Conservation (phyloP, 2,888 invertebrate genomes). For the Bombyx huttoni region DNA sequence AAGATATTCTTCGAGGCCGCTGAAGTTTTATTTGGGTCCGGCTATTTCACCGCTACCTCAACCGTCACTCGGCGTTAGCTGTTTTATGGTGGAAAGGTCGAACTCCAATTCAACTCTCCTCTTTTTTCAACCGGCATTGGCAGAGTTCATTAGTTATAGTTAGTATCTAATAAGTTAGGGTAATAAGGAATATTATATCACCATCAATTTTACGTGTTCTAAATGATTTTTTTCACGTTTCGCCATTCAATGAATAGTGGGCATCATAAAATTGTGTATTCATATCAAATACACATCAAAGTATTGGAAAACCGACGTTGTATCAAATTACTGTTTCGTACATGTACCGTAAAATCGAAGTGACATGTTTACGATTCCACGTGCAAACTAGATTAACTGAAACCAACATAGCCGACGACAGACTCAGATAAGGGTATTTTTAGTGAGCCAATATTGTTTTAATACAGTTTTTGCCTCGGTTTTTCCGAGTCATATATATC, state of each 20-base stretch:
- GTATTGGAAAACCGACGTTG: conserved; percentile 26
- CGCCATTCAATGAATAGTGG: background rate
- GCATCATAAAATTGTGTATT: conserved; percentile 13
- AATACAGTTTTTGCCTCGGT: background rate
- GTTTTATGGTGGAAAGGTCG: too few relatives aligned
- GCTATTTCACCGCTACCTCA: too few relatives aligned
- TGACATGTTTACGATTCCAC: conserved; percentile 17
- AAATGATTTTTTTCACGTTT: background rate
- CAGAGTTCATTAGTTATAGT: too few relatives aligned
- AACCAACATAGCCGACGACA: background rate
- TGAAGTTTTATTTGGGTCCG: too few relatives aligned
- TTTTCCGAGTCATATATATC: too few relatives aligned
- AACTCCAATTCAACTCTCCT: too few relatives aligned
- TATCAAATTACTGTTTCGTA: conserved; percentile 23
- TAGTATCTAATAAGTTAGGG: too few relatives aligned
- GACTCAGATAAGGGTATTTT: background rate
- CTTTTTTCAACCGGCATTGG: too few relatives aligned
- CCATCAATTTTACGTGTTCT: background rate
- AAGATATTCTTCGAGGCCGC: too few relatives aligned
- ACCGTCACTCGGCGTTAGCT: too few relatives aligned
- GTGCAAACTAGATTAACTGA: conserved; percentile 14
- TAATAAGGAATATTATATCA: background rate
- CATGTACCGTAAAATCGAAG: conserved; percentile 13
- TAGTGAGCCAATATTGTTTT: background rate
- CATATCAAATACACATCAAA: conserved; percentile 14